Base-by-base conservation (phyloP, 2,888 invertebrate species). In the Autographa pulchrina region DNA sequence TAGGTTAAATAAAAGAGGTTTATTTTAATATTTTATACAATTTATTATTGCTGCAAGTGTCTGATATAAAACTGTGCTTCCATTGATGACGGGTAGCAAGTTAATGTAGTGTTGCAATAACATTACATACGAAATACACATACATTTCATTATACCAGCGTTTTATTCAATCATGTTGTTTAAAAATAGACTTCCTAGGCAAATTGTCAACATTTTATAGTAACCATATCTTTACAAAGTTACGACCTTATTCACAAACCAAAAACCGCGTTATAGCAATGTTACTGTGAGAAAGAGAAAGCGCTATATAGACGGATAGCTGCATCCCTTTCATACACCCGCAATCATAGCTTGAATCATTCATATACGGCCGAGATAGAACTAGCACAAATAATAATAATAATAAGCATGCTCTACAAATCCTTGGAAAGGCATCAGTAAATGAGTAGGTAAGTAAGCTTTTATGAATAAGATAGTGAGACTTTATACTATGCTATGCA, bases 11-110 rank as follows among this genome's bases (percentile, higher is more conserved):
- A 83, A 86, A 83, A 87, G 77, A 84, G 81, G 73, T 80, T 85
- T 86, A 85, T 87, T 86, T 86, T 85, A 85, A 83, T 88, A 85
- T 88, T 86, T 88, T 88, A 84, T 88, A 89, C 84, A 89, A 88
- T 89, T 86, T 89, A 86, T 86, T 86, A 83, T 82, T 84, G 79
- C 80, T 85, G 80, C 74, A 69, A 74, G 69, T 79, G 80, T 80
- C 72, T 75, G 74, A 63, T 81, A 83, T 72, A 80, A 78, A 79
- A 81, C 73, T 78, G 81, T 78, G 78, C 80, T 84, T 85, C 77
- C 77, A 84, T 74, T 76, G 70, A 77, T 79, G 81, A 83, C 74
- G 73, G 72, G 64, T 77, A 76, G 77, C 72, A 72, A 78, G 67
- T 72, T 52, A 62, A 77, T 74, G 76, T 72, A 72, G 54, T 71